phyloP scores from a whole-genome alignment of 2,113 vertebrate genomes.

The Dasyurus viverrinus region DNA sequence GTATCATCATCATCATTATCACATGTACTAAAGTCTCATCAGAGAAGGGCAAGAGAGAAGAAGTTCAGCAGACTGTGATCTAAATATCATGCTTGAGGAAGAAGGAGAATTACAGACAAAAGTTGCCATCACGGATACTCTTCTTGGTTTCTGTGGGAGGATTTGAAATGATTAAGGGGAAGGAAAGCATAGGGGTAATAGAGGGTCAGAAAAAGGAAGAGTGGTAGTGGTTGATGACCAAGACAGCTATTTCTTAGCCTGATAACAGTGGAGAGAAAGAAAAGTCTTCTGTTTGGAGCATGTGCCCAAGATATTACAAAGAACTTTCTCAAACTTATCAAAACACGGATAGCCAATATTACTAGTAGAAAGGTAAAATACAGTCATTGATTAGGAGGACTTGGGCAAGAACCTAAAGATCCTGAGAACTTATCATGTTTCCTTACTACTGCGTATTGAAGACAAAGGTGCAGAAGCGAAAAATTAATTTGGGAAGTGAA shows the following conservation, averaged over 20 bases:
- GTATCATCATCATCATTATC: neutral
- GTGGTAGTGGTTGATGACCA: neutral
- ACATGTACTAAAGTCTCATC: neutral
- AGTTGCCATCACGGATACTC: neutral
- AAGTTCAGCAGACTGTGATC: neutral
- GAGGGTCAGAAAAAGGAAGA: neutral
- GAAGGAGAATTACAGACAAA: neutral
- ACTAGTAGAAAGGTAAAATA: neutral
- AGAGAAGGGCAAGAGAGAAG: neutral
- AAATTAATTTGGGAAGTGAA: neutral
- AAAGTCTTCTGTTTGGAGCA: neutral
- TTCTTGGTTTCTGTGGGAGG: neutral
- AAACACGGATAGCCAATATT: neutral
- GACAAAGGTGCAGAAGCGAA: neutral
- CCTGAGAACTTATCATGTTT: neutral
- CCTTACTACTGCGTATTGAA: neutral
- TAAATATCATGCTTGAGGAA: neutral
- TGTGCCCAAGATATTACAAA: neutral
- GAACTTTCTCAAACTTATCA: neutral
- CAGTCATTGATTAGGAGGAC: neutral
- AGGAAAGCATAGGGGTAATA: neutral
- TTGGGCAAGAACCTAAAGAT: neutral
- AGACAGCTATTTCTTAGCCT: neutral
- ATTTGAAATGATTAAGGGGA: neutral
- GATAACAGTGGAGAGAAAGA: neutral